phyloP scores from a whole-genome alignment of 2,113 vertebrate genomes.

The Rynchops niger region DNA sequence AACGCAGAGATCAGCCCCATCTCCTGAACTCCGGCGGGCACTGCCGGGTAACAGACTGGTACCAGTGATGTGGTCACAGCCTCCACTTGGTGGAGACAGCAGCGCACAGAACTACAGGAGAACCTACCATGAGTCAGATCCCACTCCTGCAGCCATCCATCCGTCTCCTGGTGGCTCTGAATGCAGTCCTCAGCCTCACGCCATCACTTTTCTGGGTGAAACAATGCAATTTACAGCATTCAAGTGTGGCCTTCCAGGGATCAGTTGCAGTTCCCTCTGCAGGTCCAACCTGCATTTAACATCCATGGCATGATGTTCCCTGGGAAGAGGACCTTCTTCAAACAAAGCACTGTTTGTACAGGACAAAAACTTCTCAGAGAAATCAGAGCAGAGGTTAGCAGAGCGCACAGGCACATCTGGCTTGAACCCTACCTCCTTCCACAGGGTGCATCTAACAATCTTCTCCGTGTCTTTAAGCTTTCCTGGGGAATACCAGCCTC shows the following conservation, averaged over 20 bases:
- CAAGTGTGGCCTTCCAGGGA: not conserved
- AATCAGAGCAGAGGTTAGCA: not conserved
- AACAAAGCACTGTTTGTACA: not conserved
- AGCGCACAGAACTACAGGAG: not conserved
- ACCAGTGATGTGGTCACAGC: not conserved
- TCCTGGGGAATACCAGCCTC: not conserved
- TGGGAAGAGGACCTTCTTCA: not conserved
- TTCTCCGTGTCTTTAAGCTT: not conserved
- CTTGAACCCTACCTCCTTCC: not conserved
- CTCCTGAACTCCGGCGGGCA: not conserved
- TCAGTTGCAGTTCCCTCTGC: not conserved
- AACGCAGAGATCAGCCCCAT: not conserved
- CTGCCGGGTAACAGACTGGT: not conserved
- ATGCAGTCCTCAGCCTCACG: not conserved
- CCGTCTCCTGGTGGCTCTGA: not conserved
- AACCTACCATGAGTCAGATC: not conserved
- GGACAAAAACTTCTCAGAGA: not conserved
- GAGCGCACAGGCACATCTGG: not conserved
- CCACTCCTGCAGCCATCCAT: not conserved
- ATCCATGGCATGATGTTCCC: not conserved
- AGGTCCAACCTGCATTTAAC: not conserved
- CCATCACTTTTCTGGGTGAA: not conserved
- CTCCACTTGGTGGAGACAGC: constrained; percentile 26
- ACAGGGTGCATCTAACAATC: not conserved
- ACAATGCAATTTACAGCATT: not conserved